Evolutionary conservation across 2,797 vertebrate genomes (phyloP).

Genomic region (Bufotes viridis): DNA sequence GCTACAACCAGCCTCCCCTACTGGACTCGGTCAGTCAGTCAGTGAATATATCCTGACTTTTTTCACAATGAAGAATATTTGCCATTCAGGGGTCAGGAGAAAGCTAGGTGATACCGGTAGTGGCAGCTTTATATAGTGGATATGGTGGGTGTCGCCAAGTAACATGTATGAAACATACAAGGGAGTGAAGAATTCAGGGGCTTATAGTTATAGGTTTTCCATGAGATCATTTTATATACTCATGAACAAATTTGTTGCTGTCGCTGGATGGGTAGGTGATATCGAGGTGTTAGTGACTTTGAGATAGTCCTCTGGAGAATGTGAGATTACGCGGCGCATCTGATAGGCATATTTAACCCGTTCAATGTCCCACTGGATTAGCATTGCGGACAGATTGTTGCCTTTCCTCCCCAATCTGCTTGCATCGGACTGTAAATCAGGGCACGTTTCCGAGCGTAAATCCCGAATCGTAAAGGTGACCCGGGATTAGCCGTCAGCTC

Average conservation of each 20-base stretch:
- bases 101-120: too few species aligned
- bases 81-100: background rate
- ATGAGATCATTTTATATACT: background rate
- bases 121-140: background rate
- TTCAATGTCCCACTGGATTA: background rate
- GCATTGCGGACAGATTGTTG: background rate
- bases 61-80: background rate
- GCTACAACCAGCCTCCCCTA: background rate
- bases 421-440: conserved; percentile 22
- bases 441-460: conserved; percentile 10
- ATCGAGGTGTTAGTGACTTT: background rate
- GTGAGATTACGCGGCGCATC: background rate
- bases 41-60: background rate
- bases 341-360: conserved; percentile 21
- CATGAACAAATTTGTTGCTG: background rate
- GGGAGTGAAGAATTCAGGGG: too few species aligned
- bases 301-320: background rate
- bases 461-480: conserved; percentile 55
- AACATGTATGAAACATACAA: too few species aligned
- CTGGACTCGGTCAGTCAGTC: background rate
- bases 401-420: background rate
- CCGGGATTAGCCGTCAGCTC: conserved; percentile 56
- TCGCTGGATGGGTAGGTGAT: conserved; percentile 1
- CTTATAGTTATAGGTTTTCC: background rate
- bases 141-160: background rate